phyloP scores from a whole-genome alignment of 1,140 invertebrate species.

The Trinorchestia longiramus region DNA sequence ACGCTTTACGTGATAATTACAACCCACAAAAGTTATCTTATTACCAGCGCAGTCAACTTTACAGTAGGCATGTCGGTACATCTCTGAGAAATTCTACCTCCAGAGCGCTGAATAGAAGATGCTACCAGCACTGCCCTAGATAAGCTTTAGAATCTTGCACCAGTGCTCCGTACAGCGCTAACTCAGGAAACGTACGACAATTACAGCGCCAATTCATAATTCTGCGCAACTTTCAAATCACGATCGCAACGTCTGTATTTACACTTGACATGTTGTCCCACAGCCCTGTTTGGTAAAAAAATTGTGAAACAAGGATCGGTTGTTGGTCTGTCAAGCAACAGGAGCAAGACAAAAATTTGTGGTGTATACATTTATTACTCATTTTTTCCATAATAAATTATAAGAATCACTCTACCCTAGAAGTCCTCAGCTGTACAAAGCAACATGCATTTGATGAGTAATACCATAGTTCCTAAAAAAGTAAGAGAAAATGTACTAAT shows the following conservation, averaged over 20 bases:
- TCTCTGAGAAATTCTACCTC: too few species aligned
- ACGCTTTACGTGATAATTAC: too few species aligned
- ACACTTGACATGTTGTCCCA: too few species aligned
- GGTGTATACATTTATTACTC: constrained; percentile 44
- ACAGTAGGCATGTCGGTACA: too few species aligned
- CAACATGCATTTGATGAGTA: background rate
- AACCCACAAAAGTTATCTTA: too few species aligned
- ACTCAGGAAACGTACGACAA: background rate
- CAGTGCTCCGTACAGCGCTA: background rate
- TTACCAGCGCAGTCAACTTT: too few species aligned
- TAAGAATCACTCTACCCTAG: background rate
- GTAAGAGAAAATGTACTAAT: too few species aligned
- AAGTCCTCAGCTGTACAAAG: background rate
- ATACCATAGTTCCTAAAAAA: background rate
- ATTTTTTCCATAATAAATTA: constrained; percentile 46
- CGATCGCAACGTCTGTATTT: too few species aligned
- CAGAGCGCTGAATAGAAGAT: too few species aligned
- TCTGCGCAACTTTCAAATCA: background rate
- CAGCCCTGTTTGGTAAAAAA: too few species aligned
- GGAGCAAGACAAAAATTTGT: background rate
- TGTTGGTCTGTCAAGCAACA: background rate
- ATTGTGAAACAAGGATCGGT: background rate
- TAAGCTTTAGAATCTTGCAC: too few species aligned
- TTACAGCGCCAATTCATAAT: background rate
- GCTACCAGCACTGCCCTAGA: too few species aligned